Percentiles rank a stretch among this genome's conserved stretches.
These are phyloP conservation scores for Hyla sarda DNA, from an alignment of 2,113 vertebrate species.

Conservation along the genomic window DNA sequence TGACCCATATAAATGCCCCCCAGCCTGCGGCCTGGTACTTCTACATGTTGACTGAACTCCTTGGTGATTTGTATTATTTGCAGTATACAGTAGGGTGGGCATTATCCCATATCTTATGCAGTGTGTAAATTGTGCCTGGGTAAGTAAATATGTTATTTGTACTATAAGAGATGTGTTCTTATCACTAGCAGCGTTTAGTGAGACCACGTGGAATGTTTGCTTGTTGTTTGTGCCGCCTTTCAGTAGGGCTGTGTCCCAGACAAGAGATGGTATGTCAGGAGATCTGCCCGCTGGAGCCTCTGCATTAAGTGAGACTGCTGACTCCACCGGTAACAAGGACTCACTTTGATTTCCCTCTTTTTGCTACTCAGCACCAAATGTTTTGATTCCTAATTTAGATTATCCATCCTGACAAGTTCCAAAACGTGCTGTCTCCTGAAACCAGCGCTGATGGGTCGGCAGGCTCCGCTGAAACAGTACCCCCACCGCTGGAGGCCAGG, in stretches of 20 bases:
- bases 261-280: conserved; percentile 45
- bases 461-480: conserved; percentile 23
- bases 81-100: neutral
- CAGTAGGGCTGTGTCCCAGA: conserved; percentile 30
- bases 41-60: too few relatives aligned
- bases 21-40: too few relatives aligned
- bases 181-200: neutral
- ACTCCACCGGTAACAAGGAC: conserved; percentile 48
- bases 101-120: neutral
- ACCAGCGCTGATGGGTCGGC: conserved; percentile 28
- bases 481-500: neutral
- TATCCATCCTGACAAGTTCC: conserved; percentile 53
- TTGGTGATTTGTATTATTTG: neutral
- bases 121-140: neutral
- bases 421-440: conserved; percentile 43
- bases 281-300: conserved; percentile 38
- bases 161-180: neutral
- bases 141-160: conserved; percentile 32
- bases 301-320: conserved; percentile 44
- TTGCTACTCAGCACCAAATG: conserved; percentile 45
- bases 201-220: conserved; percentile 20
- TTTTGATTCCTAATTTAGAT: conserved; percentile 58
- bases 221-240: conserved; percentile 31
- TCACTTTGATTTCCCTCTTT: conserved; percentile 48
- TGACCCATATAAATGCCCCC: too few relatives aligned